Evolutionary conservation across 2,888 invertebrate genomes (phyloP), one percentile per base, ranked within the genome.

Genomic region (Eristalis intricaria): DNA sequence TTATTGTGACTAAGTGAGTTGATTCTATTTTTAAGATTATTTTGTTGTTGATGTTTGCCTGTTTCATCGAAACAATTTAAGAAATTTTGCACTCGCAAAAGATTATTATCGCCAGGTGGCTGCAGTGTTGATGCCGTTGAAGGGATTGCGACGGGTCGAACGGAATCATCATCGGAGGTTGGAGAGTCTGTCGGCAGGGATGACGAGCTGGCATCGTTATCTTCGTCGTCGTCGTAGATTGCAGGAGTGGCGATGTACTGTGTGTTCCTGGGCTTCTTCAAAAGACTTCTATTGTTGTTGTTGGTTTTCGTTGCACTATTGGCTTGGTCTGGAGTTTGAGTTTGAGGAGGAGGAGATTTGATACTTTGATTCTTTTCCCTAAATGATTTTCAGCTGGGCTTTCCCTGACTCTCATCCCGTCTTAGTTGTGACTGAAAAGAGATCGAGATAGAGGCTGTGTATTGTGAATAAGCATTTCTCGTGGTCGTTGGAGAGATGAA

Each of bases 351-450:
- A 65, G 75, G 58, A 32, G 73, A 63, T 70, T 88, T 80, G 70
- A 40, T 43, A 50, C 60, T 65, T 68, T 84, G 87, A 77, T 84
- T 88, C 79, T 77, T 86, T 61, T 80, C 64, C 79, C 87, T 88
- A 89, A 91, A 90, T 90, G 91, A 92, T 91, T 93, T 93, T 93
- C 93, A 93, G 93, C 93, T 93, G 90, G 91, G 90, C 92, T 93
- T 93, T 89, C 91, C 91, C 87, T 92, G 91, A 90, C 91, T 92
- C 92, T 93, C 93, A 90, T 93, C 93, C 89, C 92, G 92, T 89
- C 92, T 93, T 92, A 92, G 90, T 90, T 92, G 93, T 90, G 92
- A 92, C 93, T 93, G 90, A 64, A 89, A 89, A 86, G 83, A 79
- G 83, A 83, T 71, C 78, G 86, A 86, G 78, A 83, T 13, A 86